Percentiles rank a stretch among this genome's conserved stretches.
Evolutionary conservation across 2,113 vertebrate genomes (phyloP).

Genomic region (Gobius niger): DNA sequence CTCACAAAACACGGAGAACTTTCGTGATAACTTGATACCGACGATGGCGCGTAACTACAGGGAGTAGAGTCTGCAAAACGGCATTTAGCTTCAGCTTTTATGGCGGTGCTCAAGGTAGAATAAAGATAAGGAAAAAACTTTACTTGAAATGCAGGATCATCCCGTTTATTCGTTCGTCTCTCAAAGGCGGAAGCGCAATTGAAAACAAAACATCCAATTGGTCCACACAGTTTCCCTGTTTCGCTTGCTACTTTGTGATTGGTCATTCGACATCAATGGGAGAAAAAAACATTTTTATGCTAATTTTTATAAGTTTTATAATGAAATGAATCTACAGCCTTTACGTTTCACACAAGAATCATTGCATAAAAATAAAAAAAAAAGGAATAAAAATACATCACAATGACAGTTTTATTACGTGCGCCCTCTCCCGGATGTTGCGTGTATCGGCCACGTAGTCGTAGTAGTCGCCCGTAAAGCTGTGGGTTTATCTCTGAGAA

Average conservation of each 20-base stretch:
- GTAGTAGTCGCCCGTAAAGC: slow-evolving; percentile 53
- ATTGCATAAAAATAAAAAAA: not conserved
- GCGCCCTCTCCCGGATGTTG: slow-evolving; percentile 52
- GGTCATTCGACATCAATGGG: not conserved
- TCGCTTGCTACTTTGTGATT: slow-evolving; percentile 27
- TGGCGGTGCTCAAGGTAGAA: too few relatives aligned
- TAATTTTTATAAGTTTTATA: too few relatives aligned
- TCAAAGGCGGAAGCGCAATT: not conserved
- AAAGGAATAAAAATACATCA: not conserved
- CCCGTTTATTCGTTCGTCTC: not conserved
- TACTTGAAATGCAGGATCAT: too few relatives aligned
- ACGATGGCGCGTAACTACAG: too few relatives aligned
- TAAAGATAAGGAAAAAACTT: too few relatives aligned
- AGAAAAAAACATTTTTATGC: not conserved
- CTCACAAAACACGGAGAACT: too few relatives aligned
- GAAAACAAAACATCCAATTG: slow-evolving; percentile 43
- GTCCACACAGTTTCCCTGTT: not conserved
- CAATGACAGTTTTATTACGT: not conserved
- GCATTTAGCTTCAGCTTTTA: too few relatives aligned
- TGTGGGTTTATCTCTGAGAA: not conserved
- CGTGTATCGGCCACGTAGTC: slow-evolving; percentile 84
- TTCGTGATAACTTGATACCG: too few relatives aligned
- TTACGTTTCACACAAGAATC: too few relatives aligned
- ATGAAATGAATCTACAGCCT: too few relatives aligned
- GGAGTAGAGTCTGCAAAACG: too few relatives aligned